Conservation (phyloP, 2,113 vertebrate species). For the Erythrocercus mccallii region DNA sequence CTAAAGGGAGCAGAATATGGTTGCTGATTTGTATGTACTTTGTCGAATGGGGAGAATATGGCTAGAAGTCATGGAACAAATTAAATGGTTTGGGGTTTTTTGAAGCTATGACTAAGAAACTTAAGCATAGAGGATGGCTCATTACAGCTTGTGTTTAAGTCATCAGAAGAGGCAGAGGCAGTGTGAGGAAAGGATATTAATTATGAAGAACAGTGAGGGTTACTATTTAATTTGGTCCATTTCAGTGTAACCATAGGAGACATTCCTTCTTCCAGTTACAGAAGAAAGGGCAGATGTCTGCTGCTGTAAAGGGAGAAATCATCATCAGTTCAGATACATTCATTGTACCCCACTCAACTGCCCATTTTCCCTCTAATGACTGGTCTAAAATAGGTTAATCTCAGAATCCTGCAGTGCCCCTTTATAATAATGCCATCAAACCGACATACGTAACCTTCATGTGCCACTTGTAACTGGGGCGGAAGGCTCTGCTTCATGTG, state of each 20-base stretch:
- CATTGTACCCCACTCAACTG: fast-evolving
- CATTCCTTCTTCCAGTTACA: not conserved
- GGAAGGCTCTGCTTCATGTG: not conserved
- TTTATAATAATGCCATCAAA: not conserved
- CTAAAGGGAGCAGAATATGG: not conserved
- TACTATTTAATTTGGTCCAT: not conserved
- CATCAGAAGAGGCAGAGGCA: not conserved
- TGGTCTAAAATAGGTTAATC: not conserved
- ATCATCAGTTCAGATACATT: fast-evolving
- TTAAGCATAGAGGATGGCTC: not conserved
- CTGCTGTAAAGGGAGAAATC: not conserved
- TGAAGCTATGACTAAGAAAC: not conserved
- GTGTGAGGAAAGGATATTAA: constrained; percentile 40
- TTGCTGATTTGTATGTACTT: not conserved
- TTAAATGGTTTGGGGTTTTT: not conserved
- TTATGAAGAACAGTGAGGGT: not conserved
- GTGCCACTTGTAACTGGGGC: too few relatives aligned
- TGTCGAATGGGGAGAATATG: not conserved
- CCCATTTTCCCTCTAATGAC: fast-evolving
- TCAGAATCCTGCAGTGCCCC: not conserved
- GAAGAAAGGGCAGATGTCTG: not conserved
- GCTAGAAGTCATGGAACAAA: not conserved
- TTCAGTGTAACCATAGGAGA: not conserved
- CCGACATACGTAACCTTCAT: fast-evolving
- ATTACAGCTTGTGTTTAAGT: not conserved